Evolutionary conservation across 2,113 vertebrate genomes (phyloP).

Genomic region (Ailuropoda melanoleuca): DNA sequence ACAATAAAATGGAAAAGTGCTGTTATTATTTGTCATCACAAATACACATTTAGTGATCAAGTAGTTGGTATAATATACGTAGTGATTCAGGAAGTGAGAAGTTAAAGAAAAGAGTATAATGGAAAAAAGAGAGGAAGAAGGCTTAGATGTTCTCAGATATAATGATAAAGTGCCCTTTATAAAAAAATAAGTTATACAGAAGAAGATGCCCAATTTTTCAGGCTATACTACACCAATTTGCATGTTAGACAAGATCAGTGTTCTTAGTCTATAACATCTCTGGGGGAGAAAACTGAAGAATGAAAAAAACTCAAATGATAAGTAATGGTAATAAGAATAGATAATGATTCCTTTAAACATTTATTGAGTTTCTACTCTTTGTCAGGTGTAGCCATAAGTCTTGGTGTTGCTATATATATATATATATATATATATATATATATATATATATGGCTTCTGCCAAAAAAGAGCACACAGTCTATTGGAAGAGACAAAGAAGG

Average conservation of each 20-base stretch:
- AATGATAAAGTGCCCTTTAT: neutral
- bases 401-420: neutral
- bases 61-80: neutral
- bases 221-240: neutral
- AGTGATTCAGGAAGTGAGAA: slow-evolving; percentile 27
- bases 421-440: too few relatives aligned
- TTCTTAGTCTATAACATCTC: neutral
- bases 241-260: neutral
- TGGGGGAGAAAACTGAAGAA: neutral
- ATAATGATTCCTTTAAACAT: neutral
- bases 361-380: neutral
- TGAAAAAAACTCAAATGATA: neutral
- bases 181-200: slow-evolving; percentile 14
- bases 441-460: neutral
- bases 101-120: neutral
- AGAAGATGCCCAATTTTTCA: neutral
- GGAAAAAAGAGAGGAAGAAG: neutral
- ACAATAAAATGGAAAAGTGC: neutral
- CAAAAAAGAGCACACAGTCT: neutral
- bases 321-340: neutral
- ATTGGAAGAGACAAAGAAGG: neutral
- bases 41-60: slow-evolving; percentile 29
- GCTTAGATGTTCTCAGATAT: neutral
- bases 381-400: neutral
- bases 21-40: neutral